Conservation (phyloP, 1,140 invertebrate genomes). For the Ericerus pela region DNA sequence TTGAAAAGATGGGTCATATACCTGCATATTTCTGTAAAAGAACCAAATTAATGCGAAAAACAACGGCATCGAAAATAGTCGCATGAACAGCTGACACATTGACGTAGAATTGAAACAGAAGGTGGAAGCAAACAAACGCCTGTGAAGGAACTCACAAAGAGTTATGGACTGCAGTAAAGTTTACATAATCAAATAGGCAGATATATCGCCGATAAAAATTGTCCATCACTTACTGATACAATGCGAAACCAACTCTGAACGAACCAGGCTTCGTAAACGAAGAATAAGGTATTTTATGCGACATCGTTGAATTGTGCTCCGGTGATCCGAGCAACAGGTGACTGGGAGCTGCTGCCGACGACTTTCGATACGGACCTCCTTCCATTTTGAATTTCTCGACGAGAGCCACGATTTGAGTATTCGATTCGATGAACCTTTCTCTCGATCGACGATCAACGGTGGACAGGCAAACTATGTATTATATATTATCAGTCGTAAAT, state of each 20-base stretch:
- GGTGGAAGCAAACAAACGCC: slow-evolving; percentile 54
- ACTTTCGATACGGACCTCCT: slow-evolving; percentile 48
- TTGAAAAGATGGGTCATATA: slow-evolving; percentile 31
- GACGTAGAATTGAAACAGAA: slow-evolving; percentile 59
- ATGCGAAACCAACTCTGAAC: slow-evolving; percentile 50
- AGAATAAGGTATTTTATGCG: slow-evolving; percentile 44
- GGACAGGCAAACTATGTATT: slow-evolving; percentile 61
- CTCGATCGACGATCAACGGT: slow-evolving; percentile 77
- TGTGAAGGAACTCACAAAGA: slow-evolving; percentile 32
- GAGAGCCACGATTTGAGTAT: slow-evolving; percentile 76
- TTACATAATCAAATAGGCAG: neutral
- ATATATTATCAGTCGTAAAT: too few species aligned
- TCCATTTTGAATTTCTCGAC: slow-evolving; percentile 84
- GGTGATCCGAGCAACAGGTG: slow-evolving; percentile 29
- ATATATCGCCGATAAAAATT: neutral
- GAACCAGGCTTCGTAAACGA: slow-evolving; percentile 56
- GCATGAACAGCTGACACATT: slow-evolving; percentile 51
- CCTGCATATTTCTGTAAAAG: slow-evolving; percentile 57
- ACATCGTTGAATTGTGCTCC: slow-evolving; percentile 17
- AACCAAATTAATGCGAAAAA: slow-evolving; percentile 62
- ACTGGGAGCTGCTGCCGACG: slow-evolving; percentile 25
- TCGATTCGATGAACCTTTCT: slow-evolving; percentile 80
- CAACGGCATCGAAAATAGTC: slow-evolving; percentile 57
- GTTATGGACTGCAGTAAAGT: neutral
- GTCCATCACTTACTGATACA: slow-evolving; percentile 51